Evolutionary conservation across 2,888 invertebrate genomes (phyloP).

Genomic region (Agonopterix arenella): DNA sequence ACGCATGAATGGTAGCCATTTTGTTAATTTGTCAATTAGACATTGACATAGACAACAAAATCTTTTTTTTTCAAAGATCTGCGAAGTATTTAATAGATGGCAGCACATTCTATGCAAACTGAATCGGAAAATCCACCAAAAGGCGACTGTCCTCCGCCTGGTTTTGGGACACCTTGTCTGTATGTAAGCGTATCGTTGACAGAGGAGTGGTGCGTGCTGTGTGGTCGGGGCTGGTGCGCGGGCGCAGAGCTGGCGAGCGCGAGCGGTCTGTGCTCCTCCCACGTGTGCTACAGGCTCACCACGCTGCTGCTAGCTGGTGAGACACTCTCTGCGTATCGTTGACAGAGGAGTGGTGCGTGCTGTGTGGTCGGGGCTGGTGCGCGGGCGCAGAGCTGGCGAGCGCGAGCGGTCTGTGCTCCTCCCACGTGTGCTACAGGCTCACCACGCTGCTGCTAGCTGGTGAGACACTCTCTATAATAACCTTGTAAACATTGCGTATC

Average conservation of each 20-base stretch:
- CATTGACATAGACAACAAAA: no score
- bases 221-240: slow-evolving; percentile 29
- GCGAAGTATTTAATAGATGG: no score
- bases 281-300: slow-evolving; percentile 43
- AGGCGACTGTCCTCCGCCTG: no score
- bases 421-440: slow-evolving; percentile 43
- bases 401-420: slow-evolving; percentile 24
- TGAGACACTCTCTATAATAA: slow-evolving; percentile 9
- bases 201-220: slow-evolving; percentile 52
- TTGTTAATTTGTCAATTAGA: no score
- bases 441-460: slow-evolving; percentile 48
- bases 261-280: slow-evolving; percentile 27
- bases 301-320: slow-evolving; percentile 46
- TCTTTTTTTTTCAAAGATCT: no score
- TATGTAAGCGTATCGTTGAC: slow-evolving; percentile 1
- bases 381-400: slow-evolving; percentile 21
- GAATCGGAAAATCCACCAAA: no score
- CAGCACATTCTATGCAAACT: no score
- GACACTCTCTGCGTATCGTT: no score
- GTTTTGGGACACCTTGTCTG: no score
- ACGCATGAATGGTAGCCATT: no score
- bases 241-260: slow-evolving; percentile 22
- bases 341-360: slow-evolving; percentile 55
- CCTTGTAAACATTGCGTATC: no score
- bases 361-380: slow-evolving; percentile 27